Percentiles rank a stretch among this genome's conserved stretches.
Conservation (phyloP, 2,888 invertebrate species). For the Steromphala cineraria region DNA sequence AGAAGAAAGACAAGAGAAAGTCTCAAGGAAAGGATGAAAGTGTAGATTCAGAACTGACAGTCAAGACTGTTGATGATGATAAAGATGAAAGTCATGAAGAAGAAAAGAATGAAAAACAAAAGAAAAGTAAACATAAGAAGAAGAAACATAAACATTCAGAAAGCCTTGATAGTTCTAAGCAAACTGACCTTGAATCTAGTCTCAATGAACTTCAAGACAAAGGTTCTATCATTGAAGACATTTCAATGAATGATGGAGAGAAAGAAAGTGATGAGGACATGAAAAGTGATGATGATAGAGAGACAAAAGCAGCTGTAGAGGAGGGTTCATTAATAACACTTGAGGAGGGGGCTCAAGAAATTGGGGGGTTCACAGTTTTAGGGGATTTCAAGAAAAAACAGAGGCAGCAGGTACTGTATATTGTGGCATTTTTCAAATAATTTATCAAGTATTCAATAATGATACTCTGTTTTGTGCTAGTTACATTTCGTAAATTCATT, state of each 20-base stretch:
- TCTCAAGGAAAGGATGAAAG: conserved; percentile 16
- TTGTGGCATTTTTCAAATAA: background rate
- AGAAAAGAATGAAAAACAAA: conserved; percentile 9
- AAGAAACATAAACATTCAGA: background rate
- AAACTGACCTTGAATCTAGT: too few species aligned
- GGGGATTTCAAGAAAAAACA: conserved; percentile 80
- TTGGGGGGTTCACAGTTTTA: conserved; percentile 81
- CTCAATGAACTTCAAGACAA: too few species aligned
- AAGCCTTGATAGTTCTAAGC: background rate
- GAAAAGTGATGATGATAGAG: conserved; percentile 65
- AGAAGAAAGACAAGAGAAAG: conserved; percentile 19
- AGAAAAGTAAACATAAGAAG: background rate
- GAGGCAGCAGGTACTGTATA: conserved; percentile 59
- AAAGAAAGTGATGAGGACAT: conserved; percentile 33
- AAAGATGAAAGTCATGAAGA: background rate
- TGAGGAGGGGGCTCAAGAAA: conserved; percentile 47
- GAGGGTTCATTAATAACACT: background rate
- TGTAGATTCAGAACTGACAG: background rate
- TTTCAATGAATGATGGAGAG: conserved; percentile 15
- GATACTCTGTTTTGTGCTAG: too few species aligned
- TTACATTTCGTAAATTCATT: too few species aligned
- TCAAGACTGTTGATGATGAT: conserved; percentile 17
- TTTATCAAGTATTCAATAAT: background rate
- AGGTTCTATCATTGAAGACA: background rate
- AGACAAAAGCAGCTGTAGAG: too few species aligned